Conservation (phyloP, 2,888 invertebrate species). For the Peribatodes rhomboidaria region DNA sequence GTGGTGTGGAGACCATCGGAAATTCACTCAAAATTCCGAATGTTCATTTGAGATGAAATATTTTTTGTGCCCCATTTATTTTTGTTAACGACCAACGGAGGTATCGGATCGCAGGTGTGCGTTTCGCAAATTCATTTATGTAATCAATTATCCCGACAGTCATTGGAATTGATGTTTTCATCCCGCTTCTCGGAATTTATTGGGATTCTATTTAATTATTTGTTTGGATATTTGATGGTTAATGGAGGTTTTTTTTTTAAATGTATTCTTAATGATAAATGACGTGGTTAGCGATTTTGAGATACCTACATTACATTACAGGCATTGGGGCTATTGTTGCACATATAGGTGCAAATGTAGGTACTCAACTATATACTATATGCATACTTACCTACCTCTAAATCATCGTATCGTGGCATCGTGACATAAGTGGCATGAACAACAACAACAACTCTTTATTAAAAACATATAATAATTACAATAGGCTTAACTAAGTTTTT, state of each 20-base stretch:
- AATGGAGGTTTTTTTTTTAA: background rate
- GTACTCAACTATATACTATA: too few relatives aligned
- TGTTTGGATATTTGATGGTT: background rate
- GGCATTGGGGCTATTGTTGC: too few relatives aligned
- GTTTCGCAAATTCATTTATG: conserved; percentile 26
- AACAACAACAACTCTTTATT: too few relatives aligned
- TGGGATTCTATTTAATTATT: conserved; percentile 3
- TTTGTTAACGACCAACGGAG: conserved; percentile 21
- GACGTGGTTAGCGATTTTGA: too few relatives aligned
- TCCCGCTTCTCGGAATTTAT: conserved; percentile 5
- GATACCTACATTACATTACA: too few relatives aligned
- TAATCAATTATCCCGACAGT: conserved; percentile 24
- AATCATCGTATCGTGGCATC: too few relatives aligned
- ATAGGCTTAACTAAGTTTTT: too few relatives aligned
- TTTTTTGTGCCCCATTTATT: conserved; percentile 10
- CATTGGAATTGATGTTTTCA: conserved; percentile 14
- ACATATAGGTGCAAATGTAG: too few relatives aligned
- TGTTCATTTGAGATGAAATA: conserved; percentile 3
- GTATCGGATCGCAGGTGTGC: conserved; percentile 25
- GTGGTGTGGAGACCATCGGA: too few relatives aligned
- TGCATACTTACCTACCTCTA: too few relatives aligned
- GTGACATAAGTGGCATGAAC: too few relatives aligned
- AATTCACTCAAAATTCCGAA: background rate
- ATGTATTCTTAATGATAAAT: background rate
- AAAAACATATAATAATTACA: too few relatives aligned